Base-by-base conservation (phyloP, 2,113 vertebrate genomes). In the Barnardius zonarius region DNA sequence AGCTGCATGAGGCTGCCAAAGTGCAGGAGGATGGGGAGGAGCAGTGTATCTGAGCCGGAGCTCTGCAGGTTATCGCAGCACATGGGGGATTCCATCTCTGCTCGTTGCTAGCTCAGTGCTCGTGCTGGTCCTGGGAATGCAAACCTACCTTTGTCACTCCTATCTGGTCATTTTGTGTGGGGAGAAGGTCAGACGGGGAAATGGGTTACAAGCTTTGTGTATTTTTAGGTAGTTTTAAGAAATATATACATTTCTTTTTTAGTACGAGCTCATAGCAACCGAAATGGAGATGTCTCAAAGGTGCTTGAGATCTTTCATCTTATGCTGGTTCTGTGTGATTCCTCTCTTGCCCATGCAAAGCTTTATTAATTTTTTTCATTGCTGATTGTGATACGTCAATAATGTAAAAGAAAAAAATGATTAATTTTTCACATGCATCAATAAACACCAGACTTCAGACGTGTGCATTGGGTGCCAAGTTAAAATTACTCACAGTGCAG, bases 1-100 rank as follows among this genome's bases (percentile, higher is more conserved):
- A 54, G 59, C 30, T 8, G 62, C 2, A 1, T 0, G 2, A 55
- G 62, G 70, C 61, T 70, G 72, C 39, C 28, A 0, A 5, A 14
- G 33, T 2, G 3, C 39, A 3, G 70, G 66, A 13, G 12, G 4
- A 16, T 1, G 5, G 54, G 64, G 74, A 70, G 63, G 20, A 73
- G 76, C 1, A 8, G 14, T 10, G 1, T 13, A 17, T 11, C 43
- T 0, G 6, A 27, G 91, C 37, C 1, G 79, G 51, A 92, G 70
- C 91, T 2, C 63, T 0, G 1, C n/a, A 1, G 7, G 19, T 19
- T n/a, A 52, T 10, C 0, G 18, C 31, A 33, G 78, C 14, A 3
- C 3, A 14, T 17, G 69, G 35, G 68, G 46, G 16, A 48, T 7
- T 11, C 0, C 2, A 22, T 19, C 44, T 19, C 55, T 6, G 55